These are phyloP conservation scores for Ochropleura leucogaster DNA, from an alignment of 2,888 invertebrate genomes.

Conservation along the genomic window DNA sequence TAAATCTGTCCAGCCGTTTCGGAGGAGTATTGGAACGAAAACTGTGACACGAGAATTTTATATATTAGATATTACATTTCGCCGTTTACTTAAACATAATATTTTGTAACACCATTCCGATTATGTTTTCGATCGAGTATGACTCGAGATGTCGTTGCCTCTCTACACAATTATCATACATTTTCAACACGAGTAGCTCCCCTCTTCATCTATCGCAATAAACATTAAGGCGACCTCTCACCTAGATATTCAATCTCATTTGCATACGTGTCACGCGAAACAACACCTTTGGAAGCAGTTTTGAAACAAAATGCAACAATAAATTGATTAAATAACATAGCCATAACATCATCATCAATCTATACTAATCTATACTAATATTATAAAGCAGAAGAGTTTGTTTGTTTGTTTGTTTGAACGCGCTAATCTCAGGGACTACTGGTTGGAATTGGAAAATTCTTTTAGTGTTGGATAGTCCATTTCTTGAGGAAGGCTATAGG, in stretches of 20 bases:
- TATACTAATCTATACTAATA: no score
- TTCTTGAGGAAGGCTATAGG: no score
- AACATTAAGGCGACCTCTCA: constrained; percentile 46
- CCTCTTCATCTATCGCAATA: constrained; percentile 14
- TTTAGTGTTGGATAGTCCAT: no score
- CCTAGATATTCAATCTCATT: constrained; percentile 35
- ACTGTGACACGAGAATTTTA: no score
- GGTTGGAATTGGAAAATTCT: no score
- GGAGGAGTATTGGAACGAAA: no score
- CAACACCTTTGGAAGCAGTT: constrained; percentile 3
- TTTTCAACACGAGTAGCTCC: constrained; percentile 51
- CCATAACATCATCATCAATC: neutral
- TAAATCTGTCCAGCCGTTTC: no score
- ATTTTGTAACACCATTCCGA: neutral
- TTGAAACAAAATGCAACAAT: neutral
- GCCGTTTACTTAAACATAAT: neutral
- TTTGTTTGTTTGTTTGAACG: no score
- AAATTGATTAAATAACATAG: neutral
- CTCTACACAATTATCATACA: constrained; percentile 36
- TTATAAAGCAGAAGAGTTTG: no score
- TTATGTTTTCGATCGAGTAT: constrained; percentile 3
- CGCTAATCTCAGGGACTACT: no score
- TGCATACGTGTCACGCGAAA: constrained; percentile 22
- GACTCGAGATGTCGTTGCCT: neutral
- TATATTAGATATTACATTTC: neutral